These are phyloP conservation scores for Arothron firmamentum DNA, from an alignment of 2,113 vertebrate species.

Conservation along the genomic window DNA sequence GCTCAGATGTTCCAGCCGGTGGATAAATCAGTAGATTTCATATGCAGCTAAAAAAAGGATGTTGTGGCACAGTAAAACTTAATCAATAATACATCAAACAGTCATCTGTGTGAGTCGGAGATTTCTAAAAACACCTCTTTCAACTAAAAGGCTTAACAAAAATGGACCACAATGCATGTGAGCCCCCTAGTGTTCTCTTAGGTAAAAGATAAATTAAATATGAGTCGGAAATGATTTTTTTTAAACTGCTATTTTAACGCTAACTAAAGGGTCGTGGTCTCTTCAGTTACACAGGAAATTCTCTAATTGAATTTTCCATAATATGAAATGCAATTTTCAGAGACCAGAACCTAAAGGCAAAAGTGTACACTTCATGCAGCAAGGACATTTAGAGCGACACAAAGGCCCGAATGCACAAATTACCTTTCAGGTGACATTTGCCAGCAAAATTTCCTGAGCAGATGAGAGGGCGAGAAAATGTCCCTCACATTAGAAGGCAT, in stretches of 20 bases:
- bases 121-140: conserved; percentile 18
- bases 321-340: conserved; percentile 1
- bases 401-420: conserved; percentile 32
- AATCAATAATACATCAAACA: conserved; percentile 50
- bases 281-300: background rate
- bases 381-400: conserved; percentile 2
- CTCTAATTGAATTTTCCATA: background rate
- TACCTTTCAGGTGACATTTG: conserved; percentile 49
- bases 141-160: conserved; percentile 2
- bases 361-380: conserved; percentile 7
- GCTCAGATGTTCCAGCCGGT: conserved; percentile 9
- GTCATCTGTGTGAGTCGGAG: conserved; percentile 12
- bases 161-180: conserved; percentile 57
- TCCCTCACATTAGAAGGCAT: conserved; percentile 26
- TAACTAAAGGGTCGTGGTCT: too few species aligned
- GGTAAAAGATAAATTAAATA: conserved; percentile 18
- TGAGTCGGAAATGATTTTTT: background rate
- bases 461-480: conserved; percentile 2
- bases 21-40: too few species aligned
- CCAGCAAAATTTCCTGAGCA: conserved; percentile 25
- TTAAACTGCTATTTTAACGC: too few species aligned
- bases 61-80: conserved; percentile 36
- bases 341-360: conserved; percentile 4
- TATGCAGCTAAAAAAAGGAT: conserved; percentile 6
- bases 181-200: conserved; percentile 69